Evolutionary conservation across 2,113 vertebrate species (phyloP), one percentile per base, ranked within the genome.

Genomic region (Gasterosteus aculeatus): DNA sequence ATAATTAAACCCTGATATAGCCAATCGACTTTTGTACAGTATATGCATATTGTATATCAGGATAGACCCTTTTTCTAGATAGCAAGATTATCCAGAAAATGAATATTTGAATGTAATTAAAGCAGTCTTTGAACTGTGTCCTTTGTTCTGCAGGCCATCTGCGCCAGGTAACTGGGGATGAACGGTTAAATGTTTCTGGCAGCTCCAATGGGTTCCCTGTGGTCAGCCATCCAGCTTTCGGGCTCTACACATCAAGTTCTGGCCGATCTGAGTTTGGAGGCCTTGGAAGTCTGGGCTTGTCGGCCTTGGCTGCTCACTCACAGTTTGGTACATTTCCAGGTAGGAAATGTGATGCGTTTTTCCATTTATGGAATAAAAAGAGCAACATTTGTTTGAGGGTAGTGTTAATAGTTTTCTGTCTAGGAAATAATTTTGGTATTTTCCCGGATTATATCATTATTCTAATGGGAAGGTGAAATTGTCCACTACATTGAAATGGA

Each of bases 311-410:
- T 54, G 92, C 94, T 87, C 94, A 93, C 80, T 91, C 95, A 78
- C 96, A 96, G 75, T 93, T 96, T 88, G 93, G 94, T 78, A 75
- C 92, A 86, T 94, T 95, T 92, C 93, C 95, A 94, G 95, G 96
- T 96, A 92, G 90, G 88, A 7, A 60, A 18, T 75, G 5, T 3
- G 26, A 7, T 31, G 63, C 19, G 51, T 22, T 39, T 66, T 46
- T 68, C 59, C 64, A 14, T 18, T 59, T 39, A 41, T 53, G 2
- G 3, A 53, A 22, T 4, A 41, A 33, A 33, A 68, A 7, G 29
- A 22, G 22, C 29, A 42, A 18, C 10, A 7, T 75, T 16, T 2
- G 10, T 5, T 70, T 56, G 10, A 16, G 10, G 26, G 7, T 54
- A 1, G 10, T 19, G n/a, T 53, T 38, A 6, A 49, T 15, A 7